These are phyloP conservation scores for Baryphthengus martii DNA, from an alignment of 2,113 vertebrate genomes.

Conservation along the genomic window DNA sequence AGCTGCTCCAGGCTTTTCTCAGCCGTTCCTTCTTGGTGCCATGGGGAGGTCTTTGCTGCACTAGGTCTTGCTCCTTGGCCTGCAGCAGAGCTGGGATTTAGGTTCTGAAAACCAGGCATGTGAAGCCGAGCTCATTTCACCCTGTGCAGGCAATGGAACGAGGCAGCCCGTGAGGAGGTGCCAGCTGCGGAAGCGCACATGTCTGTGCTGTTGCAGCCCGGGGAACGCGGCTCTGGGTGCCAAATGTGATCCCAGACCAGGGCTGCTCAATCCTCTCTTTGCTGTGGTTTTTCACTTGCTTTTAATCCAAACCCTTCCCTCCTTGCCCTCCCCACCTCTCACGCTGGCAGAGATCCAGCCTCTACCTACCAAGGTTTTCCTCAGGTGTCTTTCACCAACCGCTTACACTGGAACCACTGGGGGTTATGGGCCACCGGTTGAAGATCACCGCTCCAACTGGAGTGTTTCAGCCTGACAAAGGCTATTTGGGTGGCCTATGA, in stretches of 20 bases:
- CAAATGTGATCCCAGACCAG: background rate
- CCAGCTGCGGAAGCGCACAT: background rate
- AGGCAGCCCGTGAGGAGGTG: background rate
- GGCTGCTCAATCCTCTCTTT: background rate
- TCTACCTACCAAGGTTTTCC: background rate
- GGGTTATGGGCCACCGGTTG: background rate
- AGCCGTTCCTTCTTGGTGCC: accelerated
- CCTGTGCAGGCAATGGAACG: accelerated
- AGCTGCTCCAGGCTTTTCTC: background rate
- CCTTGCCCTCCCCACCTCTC: background rate
- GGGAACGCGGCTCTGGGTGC: accelerated
- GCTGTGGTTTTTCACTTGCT: background rate
- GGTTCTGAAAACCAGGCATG: background rate
- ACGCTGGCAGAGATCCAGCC: background rate
- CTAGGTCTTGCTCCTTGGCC: background rate
- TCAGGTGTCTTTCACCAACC: background rate
- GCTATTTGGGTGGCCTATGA: conserved; percentile 30
- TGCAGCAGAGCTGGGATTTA: background rate
- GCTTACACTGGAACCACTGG: background rate
- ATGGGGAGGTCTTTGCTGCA: background rate
- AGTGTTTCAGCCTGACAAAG: background rate
- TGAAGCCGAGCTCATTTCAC: background rate
- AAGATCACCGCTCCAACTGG: background rate
- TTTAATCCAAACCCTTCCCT: background rate
- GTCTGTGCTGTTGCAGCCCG: background rate